Evolutionary conservation across 92 coral and sea anemone species (phyloP), one percentile per base, ranked within the genome.

Genomic region (Porites lobata): DNA sequence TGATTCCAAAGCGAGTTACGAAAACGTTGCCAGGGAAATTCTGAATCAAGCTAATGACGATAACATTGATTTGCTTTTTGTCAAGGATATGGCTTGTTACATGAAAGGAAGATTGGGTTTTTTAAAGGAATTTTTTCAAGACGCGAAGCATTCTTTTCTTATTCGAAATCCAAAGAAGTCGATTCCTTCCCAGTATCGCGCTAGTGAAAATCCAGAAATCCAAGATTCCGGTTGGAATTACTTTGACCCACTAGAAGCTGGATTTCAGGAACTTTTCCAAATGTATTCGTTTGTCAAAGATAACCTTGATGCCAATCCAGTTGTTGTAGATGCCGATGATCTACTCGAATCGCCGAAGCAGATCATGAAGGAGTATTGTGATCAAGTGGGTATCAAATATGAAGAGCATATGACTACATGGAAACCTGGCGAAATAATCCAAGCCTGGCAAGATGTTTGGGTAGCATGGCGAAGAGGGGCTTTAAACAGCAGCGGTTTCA

Each of bases 41-140:
- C 50, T 82, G 50, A 75, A 88, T 53, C 91, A 88, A 70, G 79
- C 80, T 9, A 87, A 86, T 9, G 76, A 85, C 13, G 92, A 86
- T 53, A 93, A 86, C 8, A 87, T 81, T 13, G 93, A 94, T 1
- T 68, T 89, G 26, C 69, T 94, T 21, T 83, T 94, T 81, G 47
- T 91, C 15, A 94, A 94, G 72, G 97, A 94, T 18, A 92, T 94
- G 93, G 97, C 94, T 1, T 94, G 75, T 63, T 86, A 80, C 61
- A 54, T 94, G 12, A 78, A 86, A 75, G 93, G 86, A 24, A 85
- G 80, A 67, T 82, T 77, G 10, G 86, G 90, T 9, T 65, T 91
- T 14, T 69, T 92, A 24, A 82, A 94, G 22, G 89, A 94, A 56
- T 81, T 85, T 26, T 87, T 89, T 20, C 64, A 69, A n/a, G 92